Evolutionary conservation across 1,140 invertebrate species (phyloP).

Genomic region (Macrobrachium rosenbergii): DNA sequence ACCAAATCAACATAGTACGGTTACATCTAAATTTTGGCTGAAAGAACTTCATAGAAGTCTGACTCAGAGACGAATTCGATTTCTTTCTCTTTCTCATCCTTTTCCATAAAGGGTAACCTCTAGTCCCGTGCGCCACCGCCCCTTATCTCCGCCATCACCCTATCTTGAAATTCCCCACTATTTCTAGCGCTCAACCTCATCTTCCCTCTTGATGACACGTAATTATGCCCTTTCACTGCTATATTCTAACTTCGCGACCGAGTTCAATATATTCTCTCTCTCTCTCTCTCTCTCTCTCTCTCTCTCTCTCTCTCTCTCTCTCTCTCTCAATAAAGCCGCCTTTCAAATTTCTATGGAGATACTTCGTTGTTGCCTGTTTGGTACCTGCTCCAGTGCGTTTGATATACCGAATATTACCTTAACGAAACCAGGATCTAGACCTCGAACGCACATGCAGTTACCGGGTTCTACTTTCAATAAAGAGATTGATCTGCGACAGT

Average conservation of each 20-base stretch:
- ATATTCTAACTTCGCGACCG: not conserved
- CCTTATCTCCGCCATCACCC: not conserved
- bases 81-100: not conserved
- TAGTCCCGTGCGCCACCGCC: not conserved
- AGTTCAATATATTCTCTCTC: not conserved
- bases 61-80: too few species aligned
- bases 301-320: constrained; percentile 9
- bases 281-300: not conserved
- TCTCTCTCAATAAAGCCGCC: not conserved
- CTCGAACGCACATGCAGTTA: too few species aligned
- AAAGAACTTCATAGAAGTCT: too few species aligned
- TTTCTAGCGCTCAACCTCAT: not conserved
- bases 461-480: too few species aligned
- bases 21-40: too few species aligned
- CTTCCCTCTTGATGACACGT: not conserved
- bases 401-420: too few species aligned
- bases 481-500: too few species aligned
- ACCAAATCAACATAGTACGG: too few species aligned
- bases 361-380: too few species aligned
- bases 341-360: not conserved
- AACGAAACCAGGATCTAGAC: too few species aligned
- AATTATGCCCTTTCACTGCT: not conserved
- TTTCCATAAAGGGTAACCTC: not conserved
- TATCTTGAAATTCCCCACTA: not conserved
- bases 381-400: too few species aligned